Evolutionary conservation across 2,113 vertebrate species (phyloP).

Genomic region (Merops nubicus): DNA sequence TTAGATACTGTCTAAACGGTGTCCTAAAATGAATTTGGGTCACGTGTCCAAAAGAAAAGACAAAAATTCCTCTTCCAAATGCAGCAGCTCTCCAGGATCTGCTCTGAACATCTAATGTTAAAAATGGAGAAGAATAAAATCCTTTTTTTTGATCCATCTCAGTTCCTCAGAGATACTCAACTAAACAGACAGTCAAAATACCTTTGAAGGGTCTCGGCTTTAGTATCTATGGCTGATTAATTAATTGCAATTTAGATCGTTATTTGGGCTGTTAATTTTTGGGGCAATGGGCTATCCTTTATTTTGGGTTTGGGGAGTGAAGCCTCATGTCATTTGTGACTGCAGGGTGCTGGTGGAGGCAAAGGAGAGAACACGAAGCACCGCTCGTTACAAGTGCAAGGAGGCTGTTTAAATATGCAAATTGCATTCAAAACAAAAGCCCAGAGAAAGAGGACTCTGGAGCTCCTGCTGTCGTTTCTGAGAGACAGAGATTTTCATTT

Average conservation of each 20-base stretch:
- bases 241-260: neutral
- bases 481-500: neutral
- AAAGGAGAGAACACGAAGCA: neutral
- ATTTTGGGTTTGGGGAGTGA: neutral
- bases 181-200: neutral
- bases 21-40: neutral
- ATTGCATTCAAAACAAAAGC: neutral
- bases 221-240: neutral
- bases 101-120: neutral
- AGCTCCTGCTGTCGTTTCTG: neutral
- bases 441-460: neutral
- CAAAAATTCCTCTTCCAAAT: neutral
- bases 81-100: neutral
- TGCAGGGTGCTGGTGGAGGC: neutral
- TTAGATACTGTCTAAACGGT: too few species aligned
- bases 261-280: neutral
- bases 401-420: constrained; percentile 12
- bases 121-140: neutral
- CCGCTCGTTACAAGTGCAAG: neutral
- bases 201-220: neutral
- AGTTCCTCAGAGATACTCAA: neutral
- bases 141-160: neutral
- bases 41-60: fast-evolving
- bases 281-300: neutral
- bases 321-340: neutral